A percentile compares a stretch with the other conserved stretches of the same genome.
These are phyloP conservation scores for Rhodophaea formosa DNA, from an alignment of 2,888 invertebrate species.

Conservation along the genomic window DNA sequence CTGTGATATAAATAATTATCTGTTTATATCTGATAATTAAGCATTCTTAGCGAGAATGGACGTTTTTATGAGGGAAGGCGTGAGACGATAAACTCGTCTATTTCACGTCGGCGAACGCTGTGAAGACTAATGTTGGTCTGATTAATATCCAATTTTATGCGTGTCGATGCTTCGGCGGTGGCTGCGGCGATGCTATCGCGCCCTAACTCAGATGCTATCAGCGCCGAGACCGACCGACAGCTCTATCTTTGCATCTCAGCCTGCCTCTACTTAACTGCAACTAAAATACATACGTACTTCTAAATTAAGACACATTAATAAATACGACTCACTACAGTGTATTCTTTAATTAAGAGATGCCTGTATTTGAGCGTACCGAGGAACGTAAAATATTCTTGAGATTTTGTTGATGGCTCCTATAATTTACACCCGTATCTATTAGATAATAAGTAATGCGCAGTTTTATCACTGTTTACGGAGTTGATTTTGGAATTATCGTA, in stretches of 20 bases:
- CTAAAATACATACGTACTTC: conserved; percentile 55
- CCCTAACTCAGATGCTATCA: conserved; percentile 51
- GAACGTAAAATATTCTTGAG: conserved; percentile 35
- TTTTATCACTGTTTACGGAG: conserved; percentile 30
- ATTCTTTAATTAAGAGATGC: conserved; percentile 51
- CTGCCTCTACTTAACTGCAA: conserved; percentile 45
- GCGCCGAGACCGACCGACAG: conserved; percentile 39
- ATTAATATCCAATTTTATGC: conserved; percentile 61
- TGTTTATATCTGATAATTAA: conserved; percentile 12
- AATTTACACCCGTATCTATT: conserved; percentile 32
- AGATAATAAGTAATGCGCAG: conserved; percentile 32
- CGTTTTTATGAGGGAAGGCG: conserved; percentile 13
- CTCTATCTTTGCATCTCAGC: conserved; percentile 46
- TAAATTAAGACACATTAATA: conserved; percentile 55
- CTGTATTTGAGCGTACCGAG: conserved; percentile 31
- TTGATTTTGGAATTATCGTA: conserved; percentile 20
- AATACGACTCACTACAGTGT: conserved; percentile 38
- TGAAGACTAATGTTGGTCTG: conserved; percentile 46
- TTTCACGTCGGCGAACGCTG: conserved; percentile 24
- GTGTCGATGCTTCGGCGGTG: conserved; percentile 46
- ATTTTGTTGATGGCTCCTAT: conserved; percentile 34
- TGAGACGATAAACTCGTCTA: conserved; percentile 11
- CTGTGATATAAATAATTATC: conserved; percentile 4
- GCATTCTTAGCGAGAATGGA: conserved; percentile 13
- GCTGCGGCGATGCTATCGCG: conserved; percentile 49